Evolutionary conservation across 2,888 invertebrate genomes (phyloP), one percentile per base, ranked within the genome.

Genomic region (Acronicta alni): DNA sequence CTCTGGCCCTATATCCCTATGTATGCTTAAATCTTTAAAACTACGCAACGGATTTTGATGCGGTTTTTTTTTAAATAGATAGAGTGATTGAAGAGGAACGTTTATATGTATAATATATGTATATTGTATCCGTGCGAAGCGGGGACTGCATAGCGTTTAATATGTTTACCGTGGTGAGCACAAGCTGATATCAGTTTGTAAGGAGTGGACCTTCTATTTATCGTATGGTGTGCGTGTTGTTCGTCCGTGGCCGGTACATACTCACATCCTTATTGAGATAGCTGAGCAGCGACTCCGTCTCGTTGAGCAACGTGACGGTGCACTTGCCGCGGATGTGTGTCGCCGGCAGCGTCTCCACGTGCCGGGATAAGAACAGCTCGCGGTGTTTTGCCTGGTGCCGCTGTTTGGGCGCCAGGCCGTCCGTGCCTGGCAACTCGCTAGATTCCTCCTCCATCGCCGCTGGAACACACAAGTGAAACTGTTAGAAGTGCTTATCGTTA

Each of bases 271-370:
- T 99, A 95, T 98, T 97, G 89, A 99, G 96, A 96, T 99, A 99
- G 92, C 98, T 98, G 89, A 97, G 96, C 85, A 99, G 96, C 79
- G 98, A 98, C 95, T 99, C 99, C 59, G 99, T 99, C 95, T 99
- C 99, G 95, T 99, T 99, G 94, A 99, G 97, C 83, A 99, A 96
- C 79, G 99, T 99, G 83, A 99, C 99, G 81, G 98, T 97, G 95
- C 99, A 99, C 96, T 99, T 99, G 92, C 99, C 99, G 88, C 99
- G 96, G 85, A 99, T 99, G 95, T 99, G 98, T 66, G 99, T 99
- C 78, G 99, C 99, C 65, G 99, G 99, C 91, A 99, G 95, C 62
- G 99, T 99, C 94, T 99, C 99, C 84, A 99, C 98, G 95, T 98
- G 98, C 81, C 99, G 97, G 48, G 99, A 99, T 76, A 99, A 96